phyloP scores from a whole-genome alignment of 2,113 vertebrate species.

The Chionis minor region DNA sequence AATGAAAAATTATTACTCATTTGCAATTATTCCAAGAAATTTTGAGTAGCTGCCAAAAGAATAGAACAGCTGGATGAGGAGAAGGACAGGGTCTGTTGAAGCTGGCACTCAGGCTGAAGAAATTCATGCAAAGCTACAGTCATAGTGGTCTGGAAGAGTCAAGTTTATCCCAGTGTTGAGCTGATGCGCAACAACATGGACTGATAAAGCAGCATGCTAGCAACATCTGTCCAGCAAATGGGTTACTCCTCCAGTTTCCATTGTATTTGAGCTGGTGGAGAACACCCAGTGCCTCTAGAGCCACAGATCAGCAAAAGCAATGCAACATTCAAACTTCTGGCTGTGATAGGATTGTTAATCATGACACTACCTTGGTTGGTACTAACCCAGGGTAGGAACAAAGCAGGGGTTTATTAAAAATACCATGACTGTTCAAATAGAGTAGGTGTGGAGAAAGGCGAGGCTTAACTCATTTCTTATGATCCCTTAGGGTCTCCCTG shows the following conservation, averaged over 20 bases:
- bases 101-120: not conserved
- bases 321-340: not conserved
- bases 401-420: not conserved
- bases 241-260: not conserved
- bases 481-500: not conserved
- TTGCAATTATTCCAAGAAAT: slow-evolving; percentile 32
- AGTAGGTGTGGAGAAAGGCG: not conserved
- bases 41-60: slow-evolving; percentile 14
- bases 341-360: not conserved
- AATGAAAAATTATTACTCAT: slow-evolving; percentile 3
- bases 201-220: not conserved
- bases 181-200: not conserved
- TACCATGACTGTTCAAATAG: not conserved
- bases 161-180: not conserved
- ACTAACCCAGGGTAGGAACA: not conserved
- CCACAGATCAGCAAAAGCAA: not conserved
- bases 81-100: not conserved
- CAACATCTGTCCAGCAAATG: not conserved
- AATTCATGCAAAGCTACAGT: not conserved
- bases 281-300: not conserved
- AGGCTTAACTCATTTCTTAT: not conserved
- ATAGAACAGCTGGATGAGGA: not conserved
- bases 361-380: not conserved
- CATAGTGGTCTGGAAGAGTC: not conserved
- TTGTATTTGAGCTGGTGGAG: not conserved